Conservation (phyloP, 2,888 invertebrate genomes). For the Strigamia maritima region DNA sequence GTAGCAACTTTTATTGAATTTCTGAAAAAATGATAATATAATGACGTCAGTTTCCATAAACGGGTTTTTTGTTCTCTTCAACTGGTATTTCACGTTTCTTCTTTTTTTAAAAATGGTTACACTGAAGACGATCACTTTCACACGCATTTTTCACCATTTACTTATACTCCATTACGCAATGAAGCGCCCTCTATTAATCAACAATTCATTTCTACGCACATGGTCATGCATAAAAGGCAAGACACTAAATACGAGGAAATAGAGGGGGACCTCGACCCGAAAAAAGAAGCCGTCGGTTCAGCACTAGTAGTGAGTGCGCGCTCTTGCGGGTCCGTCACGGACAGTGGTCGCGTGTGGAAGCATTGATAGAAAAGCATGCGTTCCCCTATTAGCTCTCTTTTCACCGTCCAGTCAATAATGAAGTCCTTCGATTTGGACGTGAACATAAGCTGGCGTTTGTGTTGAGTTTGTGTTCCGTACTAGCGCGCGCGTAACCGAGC, state of each 20-base stretch:
- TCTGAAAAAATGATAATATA: too few species aligned
- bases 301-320: background rate
- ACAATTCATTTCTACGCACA: conserved; percentile 5
- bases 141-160: background rate
- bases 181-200: conserved; percentile 15
- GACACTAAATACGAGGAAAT: background rate
- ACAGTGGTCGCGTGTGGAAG: background rate
- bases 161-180: background rate
- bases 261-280: background rate
- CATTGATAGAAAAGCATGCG: background rate
- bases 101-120: too few species aligned
- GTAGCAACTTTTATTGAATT: too few species aligned
- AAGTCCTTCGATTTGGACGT: conserved; percentile 1
- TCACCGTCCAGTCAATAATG: conserved; percentile 12
- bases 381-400: conserved; percentile 12
- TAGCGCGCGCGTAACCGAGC: conserved; percentile 11
- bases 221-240: background rate
- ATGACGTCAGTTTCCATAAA: too few species aligned
- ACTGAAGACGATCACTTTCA: background rate
- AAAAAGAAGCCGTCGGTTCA: background rate
- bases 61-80: too few species aligned
- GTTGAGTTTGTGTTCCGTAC: conserved; percentile 7
- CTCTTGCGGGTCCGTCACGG: background rate
- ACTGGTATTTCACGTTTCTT: too few species aligned
- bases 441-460: conserved; percentile 1